Evolutionary conservation across 2,888 invertebrate genomes (phyloP).

Genomic region (Chymomyza procnemis): DNA sequence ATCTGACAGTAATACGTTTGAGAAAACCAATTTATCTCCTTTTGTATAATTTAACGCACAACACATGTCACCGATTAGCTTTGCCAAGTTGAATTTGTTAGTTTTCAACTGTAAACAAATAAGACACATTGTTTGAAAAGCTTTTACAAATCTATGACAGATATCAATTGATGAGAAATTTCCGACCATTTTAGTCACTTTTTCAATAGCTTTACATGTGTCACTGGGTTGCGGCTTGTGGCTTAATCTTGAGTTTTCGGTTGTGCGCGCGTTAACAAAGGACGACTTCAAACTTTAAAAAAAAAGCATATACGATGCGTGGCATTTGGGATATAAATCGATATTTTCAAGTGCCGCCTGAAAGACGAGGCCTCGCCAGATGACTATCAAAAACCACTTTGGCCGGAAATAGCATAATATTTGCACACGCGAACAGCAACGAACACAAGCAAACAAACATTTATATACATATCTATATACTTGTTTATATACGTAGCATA

Average conservation of each 20-base stretch:
- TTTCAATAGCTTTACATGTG: background rate
- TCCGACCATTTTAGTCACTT: background rate
- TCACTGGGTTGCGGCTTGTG: background rate
- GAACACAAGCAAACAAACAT: slow-evolving; percentile 5
- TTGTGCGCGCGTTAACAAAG: background rate
- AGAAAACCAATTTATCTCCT: too few relatives aligned
- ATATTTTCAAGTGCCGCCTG: slow-evolving; percentile 50
- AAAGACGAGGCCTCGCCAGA: slow-evolving; percentile 22
- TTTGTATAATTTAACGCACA: background rate
- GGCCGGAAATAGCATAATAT: slow-evolving; percentile 62
- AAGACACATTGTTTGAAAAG: background rate
- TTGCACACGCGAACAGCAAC: slow-evolving; percentile 49
- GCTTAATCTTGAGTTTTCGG: background rate
- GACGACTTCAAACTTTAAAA: background rate
- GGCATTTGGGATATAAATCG: slow-evolving; percentile 51
- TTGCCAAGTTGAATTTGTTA: background rate
- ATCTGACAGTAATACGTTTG: too few relatives aligned
- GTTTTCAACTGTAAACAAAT: slow-evolving; percentile 10
- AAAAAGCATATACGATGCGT: background rate
- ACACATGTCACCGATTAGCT: background rate
- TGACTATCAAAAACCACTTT: slow-evolving; percentile 67
- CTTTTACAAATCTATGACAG: background rate
- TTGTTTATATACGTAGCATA: slow-evolving; percentile 1
- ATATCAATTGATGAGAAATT: background rate
- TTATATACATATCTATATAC: slow-evolving; percentile 11